Conservation (phyloP, 2,888 invertebrate species). For the Lapara coniferarum region DNA sequence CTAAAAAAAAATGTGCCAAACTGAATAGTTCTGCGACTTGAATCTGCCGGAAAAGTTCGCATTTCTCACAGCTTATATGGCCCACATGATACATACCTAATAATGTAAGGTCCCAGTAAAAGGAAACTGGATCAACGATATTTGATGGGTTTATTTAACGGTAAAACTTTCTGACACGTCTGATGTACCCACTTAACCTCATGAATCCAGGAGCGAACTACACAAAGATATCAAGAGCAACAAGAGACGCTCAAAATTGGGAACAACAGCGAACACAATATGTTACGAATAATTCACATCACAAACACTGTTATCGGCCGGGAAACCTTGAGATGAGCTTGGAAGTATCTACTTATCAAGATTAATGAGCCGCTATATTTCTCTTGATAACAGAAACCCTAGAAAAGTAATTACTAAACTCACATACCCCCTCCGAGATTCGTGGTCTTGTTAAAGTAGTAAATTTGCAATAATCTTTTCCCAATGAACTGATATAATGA, state of each 20-base stretch:
- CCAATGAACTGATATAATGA: conserved; percentile 4
- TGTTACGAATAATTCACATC: background rate
- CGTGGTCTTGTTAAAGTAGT: conserved; percentile 2
- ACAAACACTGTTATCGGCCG: conserved; percentile 59
- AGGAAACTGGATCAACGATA: background rate
- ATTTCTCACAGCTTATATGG: no score
- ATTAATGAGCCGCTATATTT: conserved; percentile 57
- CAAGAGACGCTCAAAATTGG: conserved; percentile 4
- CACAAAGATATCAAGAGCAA: background rate
- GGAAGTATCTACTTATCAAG: conserved; percentile 69
- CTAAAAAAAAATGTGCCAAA: background rate
- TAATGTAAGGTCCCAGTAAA: no score
- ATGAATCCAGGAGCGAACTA: background rate
- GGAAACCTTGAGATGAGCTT: conserved; percentile 66
- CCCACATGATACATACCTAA: no score
- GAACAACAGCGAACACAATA: background rate
- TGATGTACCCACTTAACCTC: background rate
- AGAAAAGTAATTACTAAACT: conserved; percentile 24
- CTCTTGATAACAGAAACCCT: conserved; percentile 42
- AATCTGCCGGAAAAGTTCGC: no score
- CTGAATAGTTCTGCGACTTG: background rate
- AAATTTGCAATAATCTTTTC: background rate
- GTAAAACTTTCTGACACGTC: background rate
- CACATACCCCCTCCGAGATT: background rate
- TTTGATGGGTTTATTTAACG: background rate